A percentile compares a stretch with the other conserved stretches of the same genome.
phyloP scores from a whole-genome alignment of 2,888 invertebrate species.

The Seladonia tumulorum region DNA sequence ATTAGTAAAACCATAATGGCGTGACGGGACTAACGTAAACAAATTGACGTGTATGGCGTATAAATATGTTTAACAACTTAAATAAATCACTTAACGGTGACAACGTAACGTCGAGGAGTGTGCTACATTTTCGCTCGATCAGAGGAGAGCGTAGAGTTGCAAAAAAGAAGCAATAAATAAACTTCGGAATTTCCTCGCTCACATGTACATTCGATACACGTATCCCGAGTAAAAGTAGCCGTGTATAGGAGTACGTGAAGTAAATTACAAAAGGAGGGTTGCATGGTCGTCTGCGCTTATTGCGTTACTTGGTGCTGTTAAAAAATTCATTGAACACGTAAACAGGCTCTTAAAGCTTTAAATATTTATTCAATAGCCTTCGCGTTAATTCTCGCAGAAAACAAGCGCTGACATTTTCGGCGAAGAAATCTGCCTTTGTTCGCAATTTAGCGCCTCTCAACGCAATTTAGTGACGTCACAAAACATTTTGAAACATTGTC shows the following conservation, averaged over 20 bases:
- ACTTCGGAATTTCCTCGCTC: not conserved
- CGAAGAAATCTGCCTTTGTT: not conserved
- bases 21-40: not conserved
- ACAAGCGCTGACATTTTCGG: not conserved
- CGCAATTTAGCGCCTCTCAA: not conserved
- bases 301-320: not conserved
- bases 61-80: not conserved
- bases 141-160: not conserved
- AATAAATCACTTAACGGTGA: not conserved
- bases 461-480: not conserved
- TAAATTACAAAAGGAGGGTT: not conserved
- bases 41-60: not conserved
- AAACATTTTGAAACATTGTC: no score
- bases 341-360: not conserved
- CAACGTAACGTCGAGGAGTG: not conserved
- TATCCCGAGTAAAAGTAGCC: not conserved
- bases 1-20: not conserved
- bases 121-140: not conserved
- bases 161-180: not conserved
- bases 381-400: not conserved
- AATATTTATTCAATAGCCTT: not conserved
- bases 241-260: not conserved
- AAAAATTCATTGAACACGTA: not conserved
- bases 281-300: not conserved
- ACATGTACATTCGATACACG: not conserved